Evolutionary conservation across 2,888 invertebrate genomes (phyloP).

Genomic region (Pristionchus japonicus): DNA sequence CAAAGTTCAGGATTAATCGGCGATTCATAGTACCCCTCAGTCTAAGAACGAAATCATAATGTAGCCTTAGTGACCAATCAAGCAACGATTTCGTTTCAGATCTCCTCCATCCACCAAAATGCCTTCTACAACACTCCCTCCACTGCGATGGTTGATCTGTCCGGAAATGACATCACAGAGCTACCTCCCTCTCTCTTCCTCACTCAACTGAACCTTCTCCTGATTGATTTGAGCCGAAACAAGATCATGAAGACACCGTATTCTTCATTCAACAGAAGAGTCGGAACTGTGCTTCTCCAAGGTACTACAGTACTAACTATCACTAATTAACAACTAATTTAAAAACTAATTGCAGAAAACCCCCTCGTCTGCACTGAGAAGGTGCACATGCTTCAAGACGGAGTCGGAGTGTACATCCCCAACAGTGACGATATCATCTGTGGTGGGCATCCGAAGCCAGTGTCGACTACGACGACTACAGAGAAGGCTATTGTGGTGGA

Average conservation of each 20-base stretch:
- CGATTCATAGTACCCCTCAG: not conserved
- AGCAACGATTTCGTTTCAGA: slow-evolving; percentile 60
- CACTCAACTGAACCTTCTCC: slow-evolving; percentile 72
- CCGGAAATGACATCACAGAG: slow-evolving; percentile 67
- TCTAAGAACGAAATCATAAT: not conserved
- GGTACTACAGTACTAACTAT: slow-evolving; percentile 55
- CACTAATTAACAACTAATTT: not conserved
- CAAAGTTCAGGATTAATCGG: not conserved
- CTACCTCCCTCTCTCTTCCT: slow-evolving; percentile 72
- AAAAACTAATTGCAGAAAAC: slow-evolving; percentile 67
- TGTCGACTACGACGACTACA: slow-evolving; percentile 46
- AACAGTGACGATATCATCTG: slow-evolving; percentile 70
- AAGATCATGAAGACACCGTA: slow-evolving; percentile 71
- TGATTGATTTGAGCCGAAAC: slow-evolving; percentile 73
- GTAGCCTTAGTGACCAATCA: not conserved
- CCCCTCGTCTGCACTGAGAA: slow-evolving; percentile 75
- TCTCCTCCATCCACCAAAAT: slow-evolving; percentile 69
- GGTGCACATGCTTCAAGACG: slow-evolving; percentile 74
- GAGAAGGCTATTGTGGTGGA: not conserved
- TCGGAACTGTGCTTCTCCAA: slow-evolving; percentile 74
- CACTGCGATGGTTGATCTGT: slow-evolving; percentile 73
- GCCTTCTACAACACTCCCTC: slow-evolving; percentile 73
- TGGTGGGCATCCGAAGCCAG: slow-evolving; percentile 55
- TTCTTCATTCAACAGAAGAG: slow-evolving; percentile 72
- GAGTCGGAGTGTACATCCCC: slow-evolving; percentile 71